These are phyloP conservation scores for Bibio marci DNA, from an alignment of 2,888 invertebrate species.

Conservation along the genomic window DNA sequence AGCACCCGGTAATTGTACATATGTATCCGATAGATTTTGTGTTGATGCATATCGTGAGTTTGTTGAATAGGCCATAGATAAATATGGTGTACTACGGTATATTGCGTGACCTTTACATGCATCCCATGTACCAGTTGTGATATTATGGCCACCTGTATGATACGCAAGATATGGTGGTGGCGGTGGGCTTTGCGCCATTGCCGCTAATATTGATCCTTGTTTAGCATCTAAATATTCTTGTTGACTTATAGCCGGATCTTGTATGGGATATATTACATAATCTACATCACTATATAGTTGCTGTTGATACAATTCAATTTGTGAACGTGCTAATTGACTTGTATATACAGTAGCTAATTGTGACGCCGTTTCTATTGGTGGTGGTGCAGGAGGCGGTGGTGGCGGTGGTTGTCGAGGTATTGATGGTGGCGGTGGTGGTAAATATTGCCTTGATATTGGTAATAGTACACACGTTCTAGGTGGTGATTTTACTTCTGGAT, in stretches of 20 bases:
- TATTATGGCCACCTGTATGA: slow-evolving; percentile 27
- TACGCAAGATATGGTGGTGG: slow-evolving; percentile 36
- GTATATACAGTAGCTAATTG: slow-evolving; percentile 56
- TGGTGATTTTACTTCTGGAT: slow-evolving; percentile 32
- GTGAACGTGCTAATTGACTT: slow-evolving; percentile 50
- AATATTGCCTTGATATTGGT: slow-evolving; percentile 39
- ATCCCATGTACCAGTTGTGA: slow-evolving; percentile 20
- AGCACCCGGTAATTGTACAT: slow-evolving; percentile 44
- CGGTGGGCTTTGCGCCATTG: slow-evolving; percentile 43
- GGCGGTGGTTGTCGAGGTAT: slow-evolving; percentile 30
- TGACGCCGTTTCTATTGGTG: slow-evolving; percentile 45
- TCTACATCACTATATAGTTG: slow-evolving; percentile 83
- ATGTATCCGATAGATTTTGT: slow-evolving; percentile 61
- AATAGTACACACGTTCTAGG: slow-evolving; percentile 36
- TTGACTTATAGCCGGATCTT: slow-evolving; percentile 76
- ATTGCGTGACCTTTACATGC: slow-evolving; percentile 50
- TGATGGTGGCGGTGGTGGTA: slow-evolving; percentile 52
- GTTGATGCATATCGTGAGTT: slow-evolving; percentile 61
- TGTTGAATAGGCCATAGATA: slow-evolving; percentile 46
- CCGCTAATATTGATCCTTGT: slow-evolving; percentile 43
- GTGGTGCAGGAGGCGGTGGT: slow-evolving; percentile 18
- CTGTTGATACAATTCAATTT: slow-evolving; percentile 74
- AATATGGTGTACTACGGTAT: slow-evolving; percentile 68
- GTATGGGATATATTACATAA: slow-evolving; percentile 78
- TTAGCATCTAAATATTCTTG: slow-evolving; percentile 85